Evolutionary conservation across 1,140 invertebrate genomes (phyloP).

Genomic region (Ditylenchus dipsaci): DNA sequence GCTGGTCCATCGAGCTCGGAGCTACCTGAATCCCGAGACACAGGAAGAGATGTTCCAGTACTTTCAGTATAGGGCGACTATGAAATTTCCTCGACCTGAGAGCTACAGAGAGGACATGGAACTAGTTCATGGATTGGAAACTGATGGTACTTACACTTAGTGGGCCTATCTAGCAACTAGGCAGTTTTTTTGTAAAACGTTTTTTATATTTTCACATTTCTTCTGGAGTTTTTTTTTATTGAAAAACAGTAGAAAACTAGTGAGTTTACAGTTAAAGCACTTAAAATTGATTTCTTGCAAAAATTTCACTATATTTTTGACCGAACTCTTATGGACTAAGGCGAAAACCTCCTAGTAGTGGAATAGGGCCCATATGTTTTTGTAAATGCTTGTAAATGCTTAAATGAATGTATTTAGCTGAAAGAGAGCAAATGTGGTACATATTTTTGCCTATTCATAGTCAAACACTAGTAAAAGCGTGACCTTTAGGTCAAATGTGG

Average conservation of each 20-base stretch:
- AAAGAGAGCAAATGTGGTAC: conserved; percentile 34
- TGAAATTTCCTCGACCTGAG: conserved; percentile 42
- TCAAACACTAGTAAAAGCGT: too few relatives aligned
- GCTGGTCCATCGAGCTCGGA: conserved; percentile 34
- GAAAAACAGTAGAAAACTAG: too few relatives aligned
- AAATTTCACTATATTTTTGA: too few relatives aligned
- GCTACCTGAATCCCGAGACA: conserved; percentile 37
- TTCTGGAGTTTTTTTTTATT: background rate
- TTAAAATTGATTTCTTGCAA: too few relatives aligned
- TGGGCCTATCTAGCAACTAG: too few relatives aligned
- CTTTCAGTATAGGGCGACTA: conserved; percentile 49
- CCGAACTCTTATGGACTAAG: too few relatives aligned
- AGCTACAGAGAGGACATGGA: conserved; percentile 46
- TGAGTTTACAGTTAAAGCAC: too few relatives aligned
- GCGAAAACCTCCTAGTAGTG: too few relatives aligned
- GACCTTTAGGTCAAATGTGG: conserved; percentile 28
- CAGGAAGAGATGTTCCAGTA: conserved; percentile 48
- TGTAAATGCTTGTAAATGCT: too few relatives aligned
- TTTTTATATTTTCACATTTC: background rate
- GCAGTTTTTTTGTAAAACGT: too few relatives aligned
- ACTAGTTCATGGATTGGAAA: conserved; percentile 40
- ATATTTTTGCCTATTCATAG: too few relatives aligned
- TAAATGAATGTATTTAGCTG: conserved; percentile 9
- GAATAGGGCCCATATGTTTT: too few relatives aligned
- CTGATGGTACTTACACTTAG: conserved; percentile 18